Conservation (phyloP, 2,797 vertebrate species). For the Ctenopoma kingsleyae region DNA sequence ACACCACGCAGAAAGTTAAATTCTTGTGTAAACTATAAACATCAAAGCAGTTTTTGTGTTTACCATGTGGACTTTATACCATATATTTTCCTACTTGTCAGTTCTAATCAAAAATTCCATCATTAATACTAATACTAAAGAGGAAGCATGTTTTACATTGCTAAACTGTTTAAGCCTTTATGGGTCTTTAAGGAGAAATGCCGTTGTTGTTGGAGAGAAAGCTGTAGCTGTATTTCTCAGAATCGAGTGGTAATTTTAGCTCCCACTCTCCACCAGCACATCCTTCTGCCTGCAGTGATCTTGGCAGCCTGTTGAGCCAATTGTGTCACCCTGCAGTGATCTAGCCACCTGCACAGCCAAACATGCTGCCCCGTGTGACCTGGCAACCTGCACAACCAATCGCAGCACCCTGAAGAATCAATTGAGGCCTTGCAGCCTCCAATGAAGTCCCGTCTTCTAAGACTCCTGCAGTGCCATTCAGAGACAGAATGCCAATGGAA, state of each 20-base stretch:
- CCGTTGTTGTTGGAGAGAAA: background rate
- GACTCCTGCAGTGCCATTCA: conserved; percentile 31
- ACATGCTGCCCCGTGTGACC: conserved; percentile 57
- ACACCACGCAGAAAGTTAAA: too few species aligned
- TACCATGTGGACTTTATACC: too few species aligned
- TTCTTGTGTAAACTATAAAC: too few species aligned
- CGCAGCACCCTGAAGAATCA: conserved; percentile 33
- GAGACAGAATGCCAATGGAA: conserved; percentile 17
- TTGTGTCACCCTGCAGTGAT: conserved; percentile 54
- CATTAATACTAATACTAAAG: too few species aligned
- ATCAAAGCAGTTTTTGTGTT: too few species aligned
- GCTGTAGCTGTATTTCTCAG: conserved; percentile 14
- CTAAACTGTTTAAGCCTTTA: background rate
- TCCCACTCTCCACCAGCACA: conserved; percentile 8
- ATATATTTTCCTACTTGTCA: too few species aligned
- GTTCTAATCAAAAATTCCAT: too few species aligned
- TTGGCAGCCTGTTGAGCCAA: conserved; percentile 71
- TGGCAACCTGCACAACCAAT: conserved; percentile 64
- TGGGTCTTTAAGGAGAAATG: background rate
- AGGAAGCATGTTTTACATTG: too few species aligned
- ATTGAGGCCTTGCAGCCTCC: conserved; percentile 53
- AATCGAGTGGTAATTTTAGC: conserved; percentile 33
- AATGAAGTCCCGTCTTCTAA: conserved; percentile 35
- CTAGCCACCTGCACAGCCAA: conserved; percentile 64
- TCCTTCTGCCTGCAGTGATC: conserved; percentile 46